Base-by-base conservation (phyloP, 2,888 invertebrate species). In the Amphipoea lucens region DNA sequence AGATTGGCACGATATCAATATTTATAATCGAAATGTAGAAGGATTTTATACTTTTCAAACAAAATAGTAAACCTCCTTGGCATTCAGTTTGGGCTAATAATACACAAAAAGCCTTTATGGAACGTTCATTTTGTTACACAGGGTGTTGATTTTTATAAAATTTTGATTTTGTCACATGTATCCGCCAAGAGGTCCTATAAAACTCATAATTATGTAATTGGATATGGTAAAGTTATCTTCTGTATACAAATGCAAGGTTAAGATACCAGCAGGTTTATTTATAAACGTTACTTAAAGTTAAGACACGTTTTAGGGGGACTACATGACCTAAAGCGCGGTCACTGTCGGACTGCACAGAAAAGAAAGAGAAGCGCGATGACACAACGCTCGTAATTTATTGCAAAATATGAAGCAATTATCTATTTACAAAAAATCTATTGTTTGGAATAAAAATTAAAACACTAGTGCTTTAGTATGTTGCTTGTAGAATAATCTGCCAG, bases 1-100 rank as follows among this genome's bases (percentile, higher is more conserved):
- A n/a, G 69, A 74, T 87, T 87, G 89, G 85, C 82, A 89, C 79
- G 51, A 12, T 71, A 29, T 62, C 14, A 51, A 71, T 76, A 42
- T 48, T 60, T 42, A 20, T 73, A 14, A 60, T 67, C 17, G 20
- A 62, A 45, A 40, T 68, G 9, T 54, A 45, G 4, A n/a, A 40
- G 23, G 11, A 48, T 60, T 81, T 45, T 42, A 17, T 54, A 45
- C 23, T 66, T 23, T 70, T 48, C 14, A 48, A 14, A 14, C 48
- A 48, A 48, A 48, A 48, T 29, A 29, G 6, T 5, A 54, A 40
- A 75, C 4, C 29, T 36, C 20, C n/a, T 42, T 29, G 23, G 54
- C 5, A 29, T 42, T 2, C 17, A 23, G 1, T 51, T 60, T 40
- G 17, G 23, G 23, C 12, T 7, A 23, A 4, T 40, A 6, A 23